Evolutionary conservation across 2,113 vertebrate genomes (phyloP).

Genomic region (Danio rerio): DNA sequence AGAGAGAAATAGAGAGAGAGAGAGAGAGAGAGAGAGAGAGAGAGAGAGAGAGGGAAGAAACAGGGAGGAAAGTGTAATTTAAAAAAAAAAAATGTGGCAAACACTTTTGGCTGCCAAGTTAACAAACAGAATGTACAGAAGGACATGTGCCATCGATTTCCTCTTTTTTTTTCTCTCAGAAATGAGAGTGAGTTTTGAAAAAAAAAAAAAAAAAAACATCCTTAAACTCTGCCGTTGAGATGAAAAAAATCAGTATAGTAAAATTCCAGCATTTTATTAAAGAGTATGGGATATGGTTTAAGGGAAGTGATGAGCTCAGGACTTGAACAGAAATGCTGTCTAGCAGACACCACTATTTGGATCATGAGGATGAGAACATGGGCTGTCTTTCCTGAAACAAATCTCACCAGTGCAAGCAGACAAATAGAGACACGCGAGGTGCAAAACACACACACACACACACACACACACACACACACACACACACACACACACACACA

Average conservation of each 20-base stretch:
- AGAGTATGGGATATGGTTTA: background rate
- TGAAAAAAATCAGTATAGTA: background rate
- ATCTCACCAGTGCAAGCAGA: slow-evolving; percentile 34
- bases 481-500: slow-evolving; percentile 25
- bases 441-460: slow-evolving; percentile 7
- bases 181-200: background rate
- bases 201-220: too few relatives aligned
- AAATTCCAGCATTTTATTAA: slow-evolving; percentile 1
- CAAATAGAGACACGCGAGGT: slow-evolving; percentile 6
- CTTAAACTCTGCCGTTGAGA: background rate
- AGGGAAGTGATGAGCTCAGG: slow-evolving; percentile 22
- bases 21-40: too few relatives aligned
- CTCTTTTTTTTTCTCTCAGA: background rate
- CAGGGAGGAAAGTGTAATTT: slow-evolving; percentile 15
- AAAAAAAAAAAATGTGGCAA: slow-evolving; percentile 38
- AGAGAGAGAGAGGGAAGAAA: too few relatives aligned
- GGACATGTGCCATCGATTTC: background rate
- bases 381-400: slow-evolving; percentile 12
- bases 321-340: background rate
- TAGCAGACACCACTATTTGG: slow-evolving; percentile 11
- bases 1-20: slow-evolving; percentile 21
- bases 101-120: slow-evolving; percentile 37
- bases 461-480: slow-evolving; percentile 24
- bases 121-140: slow-evolving; percentile 13
- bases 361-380: background rate